A percentile compares a stretch with the other conserved stretches of the same genome.
phyloP scores from a whole-genome alignment of 2,797 vertebrate genomes.

The Gallinago nigripennis region DNA sequence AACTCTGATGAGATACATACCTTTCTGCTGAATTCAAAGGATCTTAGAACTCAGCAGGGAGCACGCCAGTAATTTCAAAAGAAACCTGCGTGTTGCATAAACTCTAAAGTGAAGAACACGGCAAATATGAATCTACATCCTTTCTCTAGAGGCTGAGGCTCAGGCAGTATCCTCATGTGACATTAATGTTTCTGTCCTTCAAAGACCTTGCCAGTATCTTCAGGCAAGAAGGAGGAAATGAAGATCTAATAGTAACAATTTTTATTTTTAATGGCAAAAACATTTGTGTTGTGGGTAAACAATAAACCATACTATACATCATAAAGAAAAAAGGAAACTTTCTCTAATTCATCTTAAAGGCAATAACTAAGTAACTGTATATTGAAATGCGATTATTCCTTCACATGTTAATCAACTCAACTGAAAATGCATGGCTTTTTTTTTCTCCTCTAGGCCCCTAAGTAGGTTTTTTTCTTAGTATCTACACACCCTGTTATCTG shows the following conservation, averaged over 20 bases:
- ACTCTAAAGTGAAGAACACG: not conserved
- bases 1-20: not conserved
- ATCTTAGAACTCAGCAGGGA: conserved; percentile 15
- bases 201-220: not conserved
- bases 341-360: not conserved
- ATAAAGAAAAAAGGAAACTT: not conserved
- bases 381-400: not conserved
- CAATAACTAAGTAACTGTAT: not conserved
- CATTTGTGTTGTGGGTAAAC: not conserved
- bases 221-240: not conserved
- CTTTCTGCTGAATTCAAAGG: conserved; percentile 22
- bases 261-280: not conserved
- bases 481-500: not conserved
- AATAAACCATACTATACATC: not conserved
- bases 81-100: not conserved
- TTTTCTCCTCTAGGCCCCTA: not conserved
- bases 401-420: not conserved
- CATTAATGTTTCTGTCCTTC: not conserved
- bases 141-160: not conserved
- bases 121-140: not conserved
- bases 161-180: not conserved
- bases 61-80: conserved; percentile 26
- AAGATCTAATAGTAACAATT: not conserved
- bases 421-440: not conserved
- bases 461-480: not conserved